Conservation (phyloP, 2,113 vertebrate species). For the Sylvietta virens region DNA sequence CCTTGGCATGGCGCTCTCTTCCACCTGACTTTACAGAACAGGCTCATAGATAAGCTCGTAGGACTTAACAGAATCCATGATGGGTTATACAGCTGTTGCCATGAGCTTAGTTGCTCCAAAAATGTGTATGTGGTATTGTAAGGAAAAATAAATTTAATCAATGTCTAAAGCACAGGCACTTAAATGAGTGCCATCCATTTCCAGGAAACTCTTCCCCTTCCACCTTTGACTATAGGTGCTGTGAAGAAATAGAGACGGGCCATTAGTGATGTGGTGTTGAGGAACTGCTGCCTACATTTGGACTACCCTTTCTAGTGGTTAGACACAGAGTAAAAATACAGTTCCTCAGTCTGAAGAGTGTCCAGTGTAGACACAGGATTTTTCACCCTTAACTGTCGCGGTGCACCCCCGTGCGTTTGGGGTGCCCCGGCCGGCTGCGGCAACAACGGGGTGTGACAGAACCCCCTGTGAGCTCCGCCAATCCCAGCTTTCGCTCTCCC, state of each 20-base stretch:
- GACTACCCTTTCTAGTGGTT: not conserved
- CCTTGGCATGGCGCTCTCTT: not conserved
- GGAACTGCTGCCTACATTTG: not conserved
- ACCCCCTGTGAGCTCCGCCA: too few species aligned
- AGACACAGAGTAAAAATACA: not conserved
- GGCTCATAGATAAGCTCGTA: not conserved
- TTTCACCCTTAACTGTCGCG: not conserved
- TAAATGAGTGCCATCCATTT: not conserved
- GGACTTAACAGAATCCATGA: not conserved
- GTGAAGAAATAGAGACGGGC: not conserved
- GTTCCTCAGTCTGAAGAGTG: not conserved
- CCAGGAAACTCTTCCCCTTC: not conserved
- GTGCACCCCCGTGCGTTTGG: too few species aligned
- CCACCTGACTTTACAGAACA: not conserved
- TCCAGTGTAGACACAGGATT: not conserved
- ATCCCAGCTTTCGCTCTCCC: too few species aligned
- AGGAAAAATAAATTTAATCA: not conserved
- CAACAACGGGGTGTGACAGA: too few species aligned
- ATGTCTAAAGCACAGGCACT: not conserved
- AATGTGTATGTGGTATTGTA: not conserved
- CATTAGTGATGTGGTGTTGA: not conserved
- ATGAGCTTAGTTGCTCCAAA: not conserved
- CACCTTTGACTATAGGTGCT: not conserved
- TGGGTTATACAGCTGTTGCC: not conserved
- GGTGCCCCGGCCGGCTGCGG: too few species aligned